Evolutionary conservation across 2,113 vertebrate genomes (phyloP), one percentile per base, ranked within the genome.

Genomic region (Megaceryle torquata): DNA sequence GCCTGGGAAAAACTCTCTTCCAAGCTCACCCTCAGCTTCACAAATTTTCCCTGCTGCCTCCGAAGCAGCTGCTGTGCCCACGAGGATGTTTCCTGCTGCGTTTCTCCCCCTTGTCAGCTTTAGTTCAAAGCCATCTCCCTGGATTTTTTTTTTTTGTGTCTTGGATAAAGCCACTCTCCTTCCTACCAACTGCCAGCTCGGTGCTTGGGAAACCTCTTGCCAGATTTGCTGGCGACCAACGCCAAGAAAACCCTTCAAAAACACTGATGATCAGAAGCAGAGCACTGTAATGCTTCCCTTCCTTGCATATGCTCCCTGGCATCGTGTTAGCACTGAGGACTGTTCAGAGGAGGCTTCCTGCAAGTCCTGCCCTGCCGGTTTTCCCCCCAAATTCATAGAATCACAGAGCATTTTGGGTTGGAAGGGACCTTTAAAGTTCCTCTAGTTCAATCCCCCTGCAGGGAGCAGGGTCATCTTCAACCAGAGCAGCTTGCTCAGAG

Each of bases 231-330:
- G 84, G 81, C 2, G 56, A 86, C 78, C 80, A 87, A 85, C 96
- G 89, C 91, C 93, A 92, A 95, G 91, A 95, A 91, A 93, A 41
- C 63, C 79, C 91, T 95, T 96, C 83, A 91, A 83, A 44, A 93
- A 86, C 74, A 43, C 50, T 65, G 54, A 79, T 82, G 88, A 95
- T 96, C 92, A 91, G 94, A 92, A 95, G 93, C 37, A 12, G 48
- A 95, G 82, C 6, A 2, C 59, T 53, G 48, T 70, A 91, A 74
- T 68, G 48, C 77, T 81, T 83, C 64, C 69, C 24, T 88, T 57
- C 77, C 78, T 64, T 26, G 71, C 35, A 29, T 67, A 24, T 79
- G 29, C 69, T 92, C 65, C 70, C 90, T 89, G 92, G 41, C 78
- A 82, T 39, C 1, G 0, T 13, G 53, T 15, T 15, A 13, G 9